These are phyloP conservation scores for Neodon shergylaensis DNA, from an alignment of 2,113 vertebrate genomes.

Conservation along the genomic window DNA sequence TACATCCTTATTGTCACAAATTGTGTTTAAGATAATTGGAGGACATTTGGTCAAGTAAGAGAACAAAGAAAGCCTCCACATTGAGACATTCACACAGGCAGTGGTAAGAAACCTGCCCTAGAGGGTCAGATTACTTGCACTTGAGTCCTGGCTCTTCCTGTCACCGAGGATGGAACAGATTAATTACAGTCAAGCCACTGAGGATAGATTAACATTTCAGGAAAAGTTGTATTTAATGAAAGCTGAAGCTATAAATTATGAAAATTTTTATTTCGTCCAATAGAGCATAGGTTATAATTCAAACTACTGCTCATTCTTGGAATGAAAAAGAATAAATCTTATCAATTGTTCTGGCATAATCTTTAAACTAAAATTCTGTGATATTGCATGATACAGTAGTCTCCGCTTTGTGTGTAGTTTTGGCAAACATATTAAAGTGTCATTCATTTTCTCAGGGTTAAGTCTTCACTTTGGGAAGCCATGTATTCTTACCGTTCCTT, in stretches of 20 bases:
- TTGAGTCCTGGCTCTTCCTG: not conserved
- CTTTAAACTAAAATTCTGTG: constrained; percentile 51
- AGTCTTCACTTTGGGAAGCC: constrained; percentile 27
- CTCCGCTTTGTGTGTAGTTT: constrained; percentile 12
- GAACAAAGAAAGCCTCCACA: not conserved
- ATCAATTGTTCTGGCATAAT: constrained; percentile 4
- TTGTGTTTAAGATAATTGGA: not conserved
- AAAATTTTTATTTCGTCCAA: constrained; percentile 16
- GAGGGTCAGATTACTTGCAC: not conserved
- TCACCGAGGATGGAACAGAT: not conserved
- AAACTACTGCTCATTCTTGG: constrained; percentile 47
- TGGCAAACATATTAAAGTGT: constrained; percentile 24
- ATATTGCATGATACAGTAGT: not conserved
- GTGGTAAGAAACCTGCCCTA: not conserved
- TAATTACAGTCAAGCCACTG: constrained; percentile 5
- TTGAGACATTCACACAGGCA: not conserved
- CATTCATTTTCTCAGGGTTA: constrained; percentile 48
- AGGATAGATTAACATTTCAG: constrained; percentile 48
- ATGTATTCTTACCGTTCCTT: constrained; percentile 17
- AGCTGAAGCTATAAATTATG: constrained; percentile 45
- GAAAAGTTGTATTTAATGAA: constrained; percentile 30
- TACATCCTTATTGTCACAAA: not conserved
- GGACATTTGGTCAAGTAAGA: not conserved
- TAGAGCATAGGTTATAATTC: constrained; percentile 17
- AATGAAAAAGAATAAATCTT: constrained; percentile 50